These are phyloP conservation scores for Nerophis lumbriciformis DNA, from an alignment of 2,113 vertebrate species.

Conservation along the genomic window DNA sequence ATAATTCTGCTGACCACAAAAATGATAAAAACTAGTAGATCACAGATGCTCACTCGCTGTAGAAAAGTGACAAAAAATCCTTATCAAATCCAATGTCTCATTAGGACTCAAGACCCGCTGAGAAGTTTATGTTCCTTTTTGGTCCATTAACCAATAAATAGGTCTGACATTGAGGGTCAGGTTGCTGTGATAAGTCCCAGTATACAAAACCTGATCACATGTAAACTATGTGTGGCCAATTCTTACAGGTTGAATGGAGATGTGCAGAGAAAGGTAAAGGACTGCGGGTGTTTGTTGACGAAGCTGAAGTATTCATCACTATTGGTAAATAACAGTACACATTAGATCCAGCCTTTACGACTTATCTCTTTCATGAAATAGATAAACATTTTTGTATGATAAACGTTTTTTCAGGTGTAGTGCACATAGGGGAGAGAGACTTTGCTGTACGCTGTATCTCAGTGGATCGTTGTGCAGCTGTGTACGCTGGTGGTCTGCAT, in stretches of 20 bases:
- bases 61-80: too few species aligned
- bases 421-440: conserved; percentile 42
- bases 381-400: neutral
- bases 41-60: too few species aligned
- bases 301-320: conserved; percentile 56
- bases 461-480: conserved; percentile 46
- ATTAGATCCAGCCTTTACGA: neutral
- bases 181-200: too few species aligned
- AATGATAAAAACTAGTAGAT: too few species aligned
- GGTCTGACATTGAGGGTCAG: too few species aligned
- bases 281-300: conserved; percentile 68
- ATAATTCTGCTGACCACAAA: too few species aligned
- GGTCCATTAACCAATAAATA: too few species aligned
- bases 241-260: conserved; percentile 74
- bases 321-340: conserved; percentile 49
- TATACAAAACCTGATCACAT: neutral
- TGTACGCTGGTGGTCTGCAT: conserved; percentile 70
- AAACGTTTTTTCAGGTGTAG: conserved; percentile 51
- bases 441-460: conserved; percentile 69
- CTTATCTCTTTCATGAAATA: neutral
- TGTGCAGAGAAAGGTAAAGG: conserved; percentile 51
- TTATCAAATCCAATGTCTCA: too few species aligned
- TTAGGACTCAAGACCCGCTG: too few species aligned
- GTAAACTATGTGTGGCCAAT: neutral
- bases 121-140: too few species aligned